Evolutionary conservation across 2,113 vertebrate species (phyloP).

Genomic region (Clarias macrocephalus): DNA sequence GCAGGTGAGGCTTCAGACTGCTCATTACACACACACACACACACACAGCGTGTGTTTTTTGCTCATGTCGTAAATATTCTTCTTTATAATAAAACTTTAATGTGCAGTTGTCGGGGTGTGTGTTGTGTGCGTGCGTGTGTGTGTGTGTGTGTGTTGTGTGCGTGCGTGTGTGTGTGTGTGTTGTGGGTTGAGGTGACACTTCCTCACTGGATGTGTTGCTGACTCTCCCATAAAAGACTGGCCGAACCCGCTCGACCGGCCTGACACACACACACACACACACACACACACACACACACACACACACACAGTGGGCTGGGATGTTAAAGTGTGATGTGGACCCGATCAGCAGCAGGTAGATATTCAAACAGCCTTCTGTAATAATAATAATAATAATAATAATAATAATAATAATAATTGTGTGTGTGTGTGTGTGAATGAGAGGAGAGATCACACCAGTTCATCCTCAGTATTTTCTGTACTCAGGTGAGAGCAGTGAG

Average conservation of each 20-base stretch:
- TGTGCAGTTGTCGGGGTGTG: conserved; percentile 34
- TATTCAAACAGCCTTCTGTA: neutral
- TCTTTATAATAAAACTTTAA: neutral
- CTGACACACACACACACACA: neutral
- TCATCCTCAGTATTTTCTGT: neutral
- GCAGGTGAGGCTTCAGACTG: neutral
- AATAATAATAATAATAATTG: neutral
- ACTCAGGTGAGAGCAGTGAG: neutral
- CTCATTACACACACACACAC: neutral
- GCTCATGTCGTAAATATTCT: conserved; percentile 8
- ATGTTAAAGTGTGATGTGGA: neutral
- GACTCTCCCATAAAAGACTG: conserved; percentile 69
- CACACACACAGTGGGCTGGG: neutral
- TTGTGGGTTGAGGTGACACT: conserved; percentile 42
- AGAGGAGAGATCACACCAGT: neutral
- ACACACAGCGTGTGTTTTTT: neutral
- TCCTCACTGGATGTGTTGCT: conserved; percentile 60
- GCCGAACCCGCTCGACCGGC: conserved; percentile 72
- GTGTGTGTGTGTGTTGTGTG: conserved; percentile 1
- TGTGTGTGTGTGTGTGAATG: neutral
- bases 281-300: neutral
- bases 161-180: neutral
- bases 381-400: neutral
- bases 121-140: conserved; percentile 7
- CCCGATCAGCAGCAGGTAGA: neutral